Evolutionary conservation across 1,140 invertebrate genomes (phyloP).

Genomic region (Arctopsyche grandis): DNA sequence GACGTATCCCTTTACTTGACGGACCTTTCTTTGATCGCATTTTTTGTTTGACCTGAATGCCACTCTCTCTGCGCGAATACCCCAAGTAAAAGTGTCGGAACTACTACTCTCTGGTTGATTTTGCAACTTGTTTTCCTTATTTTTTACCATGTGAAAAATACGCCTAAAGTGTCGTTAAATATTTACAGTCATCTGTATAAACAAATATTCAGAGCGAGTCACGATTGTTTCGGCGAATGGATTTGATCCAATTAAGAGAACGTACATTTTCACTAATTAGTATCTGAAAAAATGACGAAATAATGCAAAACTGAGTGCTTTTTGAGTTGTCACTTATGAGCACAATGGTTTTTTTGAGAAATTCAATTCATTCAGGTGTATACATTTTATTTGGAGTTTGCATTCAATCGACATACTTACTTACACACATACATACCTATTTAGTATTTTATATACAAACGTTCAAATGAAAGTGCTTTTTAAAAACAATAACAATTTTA

Average conservation of each 20-base stretch:
- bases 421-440: too few relatives aligned
- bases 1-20: slow-evolving; percentile 18
- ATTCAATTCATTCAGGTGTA: background rate
- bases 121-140: slow-evolving; percentile 10
- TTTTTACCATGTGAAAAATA: background rate
- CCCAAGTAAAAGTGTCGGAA: slow-evolving; percentile 28
- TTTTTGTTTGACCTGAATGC: slow-evolving; percentile 27
- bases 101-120: background rate
- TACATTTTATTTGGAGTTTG: too few relatives aligned
- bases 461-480: background rate
- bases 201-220: background rate
- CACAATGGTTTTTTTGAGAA: slow-evolving; percentile 2
- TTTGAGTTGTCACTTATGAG: too few relatives aligned
- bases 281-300: background rate
- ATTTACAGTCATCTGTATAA: too few relatives aligned
- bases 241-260: background rate
- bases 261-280: background rate
- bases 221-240: background rate
- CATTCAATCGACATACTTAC: too few relatives aligned
- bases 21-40: slow-evolving; percentile 26
- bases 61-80: slow-evolving; percentile 20
- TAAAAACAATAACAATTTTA: slow-evolving; percentile 39
- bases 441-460: background rate
- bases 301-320: too few relatives aligned
- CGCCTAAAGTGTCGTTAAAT: background rate